Base-by-base conservation (phyloP, 1,140 invertebrate genomes). In the Aphis craccivora region DNA sequence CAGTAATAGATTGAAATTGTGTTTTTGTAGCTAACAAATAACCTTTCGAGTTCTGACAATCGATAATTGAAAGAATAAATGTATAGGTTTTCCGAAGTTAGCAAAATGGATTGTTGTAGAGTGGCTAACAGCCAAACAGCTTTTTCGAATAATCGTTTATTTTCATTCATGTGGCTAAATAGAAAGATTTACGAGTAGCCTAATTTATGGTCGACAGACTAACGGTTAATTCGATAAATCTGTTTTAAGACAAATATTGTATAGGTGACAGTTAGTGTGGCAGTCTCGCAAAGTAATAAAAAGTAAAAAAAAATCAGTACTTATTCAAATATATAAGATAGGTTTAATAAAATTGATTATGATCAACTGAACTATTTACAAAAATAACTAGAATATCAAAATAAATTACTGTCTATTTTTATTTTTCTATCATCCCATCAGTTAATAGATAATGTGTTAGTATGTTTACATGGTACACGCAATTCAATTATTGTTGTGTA, bases 101-200 rank as follows among this genome's bases (percentile, higher is more conserved):
- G 48, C 48, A 9, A 53, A 89, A 89, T 89, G 40, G 48, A 89
- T 89, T 89, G 20, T 89, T 43, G 87, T 89, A 35, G 35, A 83
- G 76, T 83, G 91, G 91, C 91, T 40, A 93, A 93, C 76, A 23
- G 67, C 91, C 91, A 93, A 93, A 93, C 76, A 84, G 55, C 40
- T 93, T 93, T 84, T 93, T 83, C 48, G n/a, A 53, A 84, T 84
- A 93, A 93, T 84, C 91, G 48, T 93, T 84, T 90, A 35, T 55
- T 90, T 90, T 93, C 55, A 84, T 83, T 53, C 48, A 14, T 84
- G 91, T 84, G 81, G 76, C 45, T 93, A 93, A 93, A 53, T 37
- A 84, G 22, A 53, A 93, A 84, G 91, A 93, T 93, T 93, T 93
- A 93, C 91, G 91, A 93, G 90, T 48, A 35, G 43, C 43, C n/a